Conservation (phyloP, 2,888 invertebrate genomes). For the Drosophila neonasuta region DNA sequence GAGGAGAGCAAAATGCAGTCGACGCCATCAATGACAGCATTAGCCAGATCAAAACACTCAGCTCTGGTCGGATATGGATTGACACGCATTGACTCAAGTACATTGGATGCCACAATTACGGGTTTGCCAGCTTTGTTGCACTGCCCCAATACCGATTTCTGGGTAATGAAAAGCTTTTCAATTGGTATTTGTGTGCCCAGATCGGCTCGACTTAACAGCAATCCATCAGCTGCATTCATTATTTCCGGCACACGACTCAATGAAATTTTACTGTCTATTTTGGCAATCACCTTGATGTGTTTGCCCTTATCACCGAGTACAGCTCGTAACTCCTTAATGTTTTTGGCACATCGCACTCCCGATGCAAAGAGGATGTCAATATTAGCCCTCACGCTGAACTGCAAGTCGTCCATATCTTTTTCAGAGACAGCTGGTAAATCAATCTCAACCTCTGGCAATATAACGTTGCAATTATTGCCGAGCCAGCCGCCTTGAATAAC, state of each 20-base stretch:
- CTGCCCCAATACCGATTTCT: conserved; percentile 96
- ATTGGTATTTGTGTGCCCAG: conserved; percentile 98
- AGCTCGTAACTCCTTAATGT: conserved; percentile 90
- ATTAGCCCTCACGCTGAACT: conserved; percentile 93
- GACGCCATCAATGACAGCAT: conserved; percentile 97
- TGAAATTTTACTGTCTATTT: conserved; percentile 98
- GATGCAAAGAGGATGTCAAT: conserved; percentile 96
- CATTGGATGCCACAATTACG: conserved; percentile 97
- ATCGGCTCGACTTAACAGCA: conserved; percentile 98
- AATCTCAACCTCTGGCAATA: conserved; percentile 95
- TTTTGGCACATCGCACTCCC: conserved; percentile 94
- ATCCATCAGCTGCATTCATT: conserved; percentile 94
- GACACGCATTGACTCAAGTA: conserved; percentile 97
- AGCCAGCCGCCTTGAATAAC: conserved; percentile 96
- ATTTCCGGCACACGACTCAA: conserved; percentile 95
- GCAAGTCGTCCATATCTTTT: conserved; percentile 94
- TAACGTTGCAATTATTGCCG: conserved; percentile 96
- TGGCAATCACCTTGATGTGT: conserved; percentile 96
- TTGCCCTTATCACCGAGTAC: conserved; percentile 93
- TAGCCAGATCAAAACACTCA: conserved; percentile 98
- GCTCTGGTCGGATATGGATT: conserved; percentile 96
- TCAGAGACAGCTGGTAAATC: conserved; percentile 98
- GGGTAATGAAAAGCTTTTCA: conserved; percentile 97
- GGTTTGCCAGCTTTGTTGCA: conserved; percentile 97
- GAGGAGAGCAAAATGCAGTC: conserved; percentile 99